These are phyloP conservation scores for Chamaetylas fuelleborni DNA, from an alignment of 2,113 vertebrate species.

Conservation along the genomic window DNA sequence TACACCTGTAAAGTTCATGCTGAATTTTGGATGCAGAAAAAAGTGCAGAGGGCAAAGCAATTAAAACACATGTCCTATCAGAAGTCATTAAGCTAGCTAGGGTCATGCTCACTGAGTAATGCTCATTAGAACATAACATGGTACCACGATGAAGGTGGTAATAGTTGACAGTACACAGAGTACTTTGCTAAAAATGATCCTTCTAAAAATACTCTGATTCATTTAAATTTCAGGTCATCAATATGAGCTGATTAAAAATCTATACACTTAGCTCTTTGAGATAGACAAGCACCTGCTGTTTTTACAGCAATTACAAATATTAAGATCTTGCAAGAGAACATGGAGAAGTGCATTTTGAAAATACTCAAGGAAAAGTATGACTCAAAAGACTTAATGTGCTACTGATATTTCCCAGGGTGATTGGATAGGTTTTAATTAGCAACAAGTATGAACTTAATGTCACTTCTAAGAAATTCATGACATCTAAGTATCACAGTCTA, in stretches of 20 bases:
- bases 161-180: not conserved
- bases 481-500: not conserved
- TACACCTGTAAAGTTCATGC: not conserved
- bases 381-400: conserved; percentile 57
- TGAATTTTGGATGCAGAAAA: not conserved
- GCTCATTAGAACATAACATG: not conserved
- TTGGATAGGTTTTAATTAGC: conserved; percentile 72
- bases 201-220: conserved; percentile 65
- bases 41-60: not conserved
- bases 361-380: conserved; percentile 59
- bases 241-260: conserved; percentile 62
- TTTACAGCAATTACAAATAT: conserved; percentile 68
- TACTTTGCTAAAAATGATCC: conserved; percentile 22
- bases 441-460: conserved; percentile 58
- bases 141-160: not conserved
- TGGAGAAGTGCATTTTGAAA: conserved; percentile 64
- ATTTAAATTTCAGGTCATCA: conserved; percentile 70
- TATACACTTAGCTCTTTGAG: conserved; percentile 49
- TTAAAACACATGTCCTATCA: not conserved
- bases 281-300: conserved; percentile 63
- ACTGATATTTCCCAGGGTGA: conserved; percentile 55
- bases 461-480: conserved; percentile 30
- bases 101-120: not conserved
- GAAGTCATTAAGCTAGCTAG: not conserved
- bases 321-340: conserved; percentile 51